phyloP scores from a whole-genome alignment of 2,888 invertebrate species.

The Laothoe populi region DNA sequence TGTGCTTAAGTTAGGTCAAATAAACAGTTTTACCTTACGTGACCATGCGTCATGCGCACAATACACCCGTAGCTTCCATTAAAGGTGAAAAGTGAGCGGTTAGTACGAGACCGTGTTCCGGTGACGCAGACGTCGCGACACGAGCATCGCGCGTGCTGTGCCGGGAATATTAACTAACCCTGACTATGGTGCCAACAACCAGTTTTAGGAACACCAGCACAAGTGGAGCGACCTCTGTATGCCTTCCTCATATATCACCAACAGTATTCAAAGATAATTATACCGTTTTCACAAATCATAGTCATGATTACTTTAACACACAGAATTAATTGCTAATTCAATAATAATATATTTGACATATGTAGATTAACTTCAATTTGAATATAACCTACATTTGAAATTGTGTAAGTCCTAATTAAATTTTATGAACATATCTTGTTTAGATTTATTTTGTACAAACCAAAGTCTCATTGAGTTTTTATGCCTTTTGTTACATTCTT shows the following conservation, averaged over 20 bases:
- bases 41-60: constrained; percentile 51
- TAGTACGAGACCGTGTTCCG: constrained; percentile 65
- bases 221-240: constrained; percentile 51
- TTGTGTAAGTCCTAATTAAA: background rate
- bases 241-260: constrained; percentile 14
- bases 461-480: background rate
- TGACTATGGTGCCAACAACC: constrained; percentile 40
- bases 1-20: constrained; percentile 2
- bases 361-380: too few relatives aligned
- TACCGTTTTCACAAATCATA: too few relatives aligned
- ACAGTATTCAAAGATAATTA: background rate
- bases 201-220: constrained; percentile 43
- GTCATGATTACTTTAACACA: too few relatives aligned
- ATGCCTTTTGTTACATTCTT: background rate
- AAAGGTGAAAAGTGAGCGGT: constrained; percentile 62
- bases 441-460: background rate
- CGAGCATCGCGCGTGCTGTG: constrained; percentile 42
- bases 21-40: constrained; percentile 31
- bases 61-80: constrained; percentile 55
- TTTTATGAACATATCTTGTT: background rate
- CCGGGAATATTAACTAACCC: constrained; percentile 60
- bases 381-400: too few relatives aligned
- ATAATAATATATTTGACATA: too few relatives aligned
- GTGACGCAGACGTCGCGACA: constrained; percentile 48
- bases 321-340: too few relatives aligned